These are phyloP conservation scores for Vespertilio murinus DNA, from an alignment of 2,797 vertebrate genomes.

Conservation along the genomic window DNA sequence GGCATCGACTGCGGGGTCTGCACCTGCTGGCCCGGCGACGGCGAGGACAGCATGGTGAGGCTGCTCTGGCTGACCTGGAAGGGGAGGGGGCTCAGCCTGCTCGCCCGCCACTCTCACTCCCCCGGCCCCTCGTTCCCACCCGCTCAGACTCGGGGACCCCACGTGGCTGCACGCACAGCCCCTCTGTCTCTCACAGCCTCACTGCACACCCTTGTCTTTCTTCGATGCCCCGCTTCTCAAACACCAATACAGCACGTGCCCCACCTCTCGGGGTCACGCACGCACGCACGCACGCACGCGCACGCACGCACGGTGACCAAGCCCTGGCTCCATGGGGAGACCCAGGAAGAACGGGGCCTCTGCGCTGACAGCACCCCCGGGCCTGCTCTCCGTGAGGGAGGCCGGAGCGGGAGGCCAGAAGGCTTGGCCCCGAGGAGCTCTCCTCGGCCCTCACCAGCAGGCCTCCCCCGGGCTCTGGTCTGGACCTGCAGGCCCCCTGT, in stretches of 20 bases:
- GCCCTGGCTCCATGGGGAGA: not conserved
- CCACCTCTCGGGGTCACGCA: too few relatives aligned
- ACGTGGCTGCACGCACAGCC: not conserved
- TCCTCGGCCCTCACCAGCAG: not conserved
- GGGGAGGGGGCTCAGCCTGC: not conserved
- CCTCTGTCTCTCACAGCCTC: not conserved
- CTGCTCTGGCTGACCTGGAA: constrained; percentile 88
- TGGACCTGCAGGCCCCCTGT: not conserved
- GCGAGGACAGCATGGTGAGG: constrained; percentile 93
- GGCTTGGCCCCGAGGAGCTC: not conserved
- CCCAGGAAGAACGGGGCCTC: not conserved
- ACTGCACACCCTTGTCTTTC: not conserved
- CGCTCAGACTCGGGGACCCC: not conserved
- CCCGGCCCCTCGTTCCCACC: not conserved
- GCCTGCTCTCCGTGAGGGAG: not conserved
- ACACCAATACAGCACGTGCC: not conserved
- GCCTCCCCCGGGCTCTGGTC: not conserved
- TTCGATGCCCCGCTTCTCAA: not conserved
- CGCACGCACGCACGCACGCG: too few relatives aligned
- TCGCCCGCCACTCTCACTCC: not conserved
- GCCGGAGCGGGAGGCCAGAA: not conserved
- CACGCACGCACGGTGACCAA: not conserved
- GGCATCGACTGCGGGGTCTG: constrained; percentile 94
- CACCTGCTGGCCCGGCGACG: constrained; percentile 92
- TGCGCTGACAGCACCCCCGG: not conserved